Percentiles rank a stretch among this genome's conserved stretches.
phyloP scores from a whole-genome alignment of 2,888 invertebrate genomes.

The Plebejus anna region DNA sequence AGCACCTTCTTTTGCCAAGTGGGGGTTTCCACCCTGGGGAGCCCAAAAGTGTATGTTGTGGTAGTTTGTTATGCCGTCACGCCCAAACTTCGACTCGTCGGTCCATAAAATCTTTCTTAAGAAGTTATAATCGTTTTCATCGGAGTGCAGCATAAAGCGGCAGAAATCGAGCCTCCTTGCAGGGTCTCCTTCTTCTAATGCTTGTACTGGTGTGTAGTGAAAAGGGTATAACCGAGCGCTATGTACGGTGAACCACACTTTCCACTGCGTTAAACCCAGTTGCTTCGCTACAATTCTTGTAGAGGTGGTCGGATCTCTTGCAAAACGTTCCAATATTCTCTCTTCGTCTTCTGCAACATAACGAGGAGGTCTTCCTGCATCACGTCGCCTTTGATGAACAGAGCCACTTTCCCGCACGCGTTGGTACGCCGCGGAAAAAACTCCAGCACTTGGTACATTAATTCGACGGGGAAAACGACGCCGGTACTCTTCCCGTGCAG shows the following conservation, averaged over 20 bases:
- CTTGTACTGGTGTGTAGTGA: constrained; percentile 35
- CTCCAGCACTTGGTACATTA: constrained; percentile 23
- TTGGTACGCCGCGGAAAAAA: constrained; percentile 6
- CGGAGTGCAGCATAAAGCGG: constrained; percentile 31
- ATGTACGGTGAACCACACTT: not conserved
- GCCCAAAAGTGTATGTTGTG: constrained; percentile 20
- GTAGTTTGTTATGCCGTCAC: not conserved
- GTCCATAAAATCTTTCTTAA: too few relatives aligned
- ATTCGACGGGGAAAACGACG: constrained; percentile 17
- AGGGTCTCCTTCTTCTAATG: constrained; percentile 41
- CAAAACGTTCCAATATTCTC: constrained; percentile 15
- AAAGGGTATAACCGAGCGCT: not conserved
- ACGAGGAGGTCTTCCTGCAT: constrained; percentile 21
- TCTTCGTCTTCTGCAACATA: constrained; percentile 19
- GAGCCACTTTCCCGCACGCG: not conserved
- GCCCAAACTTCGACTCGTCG: too few relatives aligned
- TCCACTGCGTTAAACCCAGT: not conserved
- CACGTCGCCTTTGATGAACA: not conserved
- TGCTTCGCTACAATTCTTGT: not conserved
- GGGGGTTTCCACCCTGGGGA: constrained; percentile 9
- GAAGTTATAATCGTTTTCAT: not conserved
- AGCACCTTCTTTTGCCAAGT: constrained; percentile 12
- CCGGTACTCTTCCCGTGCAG: constrained; percentile 26
- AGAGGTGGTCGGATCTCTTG: constrained; percentile 16
- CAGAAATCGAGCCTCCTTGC: constrained; percentile 41